Conservation (phyloP, 92 coral and sea anemone genomes). For the Umimayanthus kanabou region DNA sequence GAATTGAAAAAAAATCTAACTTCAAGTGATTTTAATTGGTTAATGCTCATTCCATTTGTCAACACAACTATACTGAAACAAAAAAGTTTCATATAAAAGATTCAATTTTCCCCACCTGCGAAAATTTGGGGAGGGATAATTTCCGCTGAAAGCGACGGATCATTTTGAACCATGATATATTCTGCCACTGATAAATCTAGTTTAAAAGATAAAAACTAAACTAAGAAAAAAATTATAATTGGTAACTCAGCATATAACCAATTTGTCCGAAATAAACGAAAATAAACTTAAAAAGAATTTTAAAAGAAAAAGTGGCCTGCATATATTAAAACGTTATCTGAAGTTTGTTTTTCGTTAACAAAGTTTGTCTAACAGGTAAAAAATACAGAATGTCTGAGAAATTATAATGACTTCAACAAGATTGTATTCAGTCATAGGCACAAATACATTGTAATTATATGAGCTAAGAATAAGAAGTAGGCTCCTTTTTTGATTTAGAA, state of each 20-base stretch:
- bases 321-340: not conserved
- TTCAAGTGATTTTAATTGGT: not conserved
- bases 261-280: not conserved
- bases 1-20: not conserved
- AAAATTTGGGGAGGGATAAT: not conserved
- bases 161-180: not conserved
- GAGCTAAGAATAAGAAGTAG: no score
- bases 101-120: not conserved
- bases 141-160: not conserved
- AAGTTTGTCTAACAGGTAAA: no score
- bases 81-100: slow-evolving; percentile 3
- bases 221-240: not conserved
- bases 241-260: not conserved
- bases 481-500: not conserved
- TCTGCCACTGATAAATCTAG: no score
- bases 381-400: not conserved
- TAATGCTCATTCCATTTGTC: not conserved
- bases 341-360: not conserved
- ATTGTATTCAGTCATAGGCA: no score
- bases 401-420: no score
- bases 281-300: not conserved
- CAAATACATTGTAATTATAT: not conserved
- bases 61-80: not conserved
- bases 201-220: not conserved
- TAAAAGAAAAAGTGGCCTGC: not conserved